Evolutionary conservation across 1,140 invertebrate genomes (phyloP).

Genomic region (Papilio helenus): DNA sequence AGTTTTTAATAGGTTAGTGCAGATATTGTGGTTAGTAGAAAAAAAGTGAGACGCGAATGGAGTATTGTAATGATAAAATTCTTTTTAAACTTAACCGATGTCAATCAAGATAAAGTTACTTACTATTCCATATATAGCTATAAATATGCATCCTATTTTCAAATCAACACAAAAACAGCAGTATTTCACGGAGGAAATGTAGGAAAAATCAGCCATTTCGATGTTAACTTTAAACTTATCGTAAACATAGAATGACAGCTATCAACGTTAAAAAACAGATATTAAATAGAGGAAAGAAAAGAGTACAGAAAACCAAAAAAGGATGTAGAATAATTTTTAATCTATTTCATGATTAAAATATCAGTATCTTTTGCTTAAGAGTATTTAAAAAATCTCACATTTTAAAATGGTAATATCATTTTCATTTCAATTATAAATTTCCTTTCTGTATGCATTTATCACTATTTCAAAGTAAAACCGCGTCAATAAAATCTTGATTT

Average conservation of each 20-base stretch:
- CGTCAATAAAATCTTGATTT: slow-evolving; percentile 12
- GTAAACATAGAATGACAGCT: slow-evolving; percentile 1
- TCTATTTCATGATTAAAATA: not conserved
- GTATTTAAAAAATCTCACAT: not conserved
- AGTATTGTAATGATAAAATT: not conserved
- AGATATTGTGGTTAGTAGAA: too few relatives aligned
- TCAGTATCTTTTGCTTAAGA: not conserved
- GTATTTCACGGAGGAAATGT: slow-evolving; percentile 40
- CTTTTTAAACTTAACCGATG: not conserved
- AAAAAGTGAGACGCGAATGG: too few relatives aligned
- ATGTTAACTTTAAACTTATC: slow-evolving; percentile 11
- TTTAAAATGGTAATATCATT: not conserved
- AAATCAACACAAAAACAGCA: slow-evolving; percentile 50
- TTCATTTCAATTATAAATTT: slow-evolving; percentile 38
- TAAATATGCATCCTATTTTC: slow-evolving; percentile 47
- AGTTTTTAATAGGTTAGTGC: too few relatives aligned
- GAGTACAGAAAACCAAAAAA: not conserved
- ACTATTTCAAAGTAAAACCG: slow-evolving; percentile 52
- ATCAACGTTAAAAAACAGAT: not conserved
- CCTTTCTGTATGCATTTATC: slow-evolving; percentile 49
- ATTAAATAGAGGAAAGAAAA: not conserved
- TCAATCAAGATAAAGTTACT: slow-evolving; percentile 29
- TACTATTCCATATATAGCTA: slow-evolving; percentile 46
- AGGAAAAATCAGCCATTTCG: slow-evolving; percentile 45
- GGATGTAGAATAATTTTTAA: not conserved